Base-by-base conservation (phyloP, 2,113 vertebrate genomes). In the Thunnus maccoyii region DNA sequence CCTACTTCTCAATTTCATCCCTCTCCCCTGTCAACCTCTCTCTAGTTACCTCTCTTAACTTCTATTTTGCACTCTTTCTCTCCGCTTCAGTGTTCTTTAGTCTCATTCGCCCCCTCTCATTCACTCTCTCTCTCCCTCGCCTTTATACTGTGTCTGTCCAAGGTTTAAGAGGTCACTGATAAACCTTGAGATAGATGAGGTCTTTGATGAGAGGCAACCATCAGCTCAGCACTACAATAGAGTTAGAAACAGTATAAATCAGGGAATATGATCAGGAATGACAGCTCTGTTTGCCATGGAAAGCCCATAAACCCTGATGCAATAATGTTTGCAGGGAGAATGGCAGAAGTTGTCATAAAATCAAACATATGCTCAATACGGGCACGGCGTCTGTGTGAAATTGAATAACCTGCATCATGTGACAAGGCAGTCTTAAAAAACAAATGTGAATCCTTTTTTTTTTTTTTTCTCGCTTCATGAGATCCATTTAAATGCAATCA, bases 181-280 rank as follows among this genome's bases (percentile, higher is more conserved):
- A 83, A 86, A 89, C 91, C 90, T 88, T 92, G 86, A 92, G 90
- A 92, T 72, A 64, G 85, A 93, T 89, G 90, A 85, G 86, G 67
- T 87, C 83, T 83, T 80, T 84, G 74, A 32, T 71, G 60, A 72
- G 82, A 86, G 73, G 79, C 46, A 58, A 57, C 62, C 55, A 55
- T 88, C 87, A 75, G 66, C 86, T 64, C 69, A 1, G 85, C 78
- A 30, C 57, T 61, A 80, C 76, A 84, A 73, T 71, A 14, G 69
- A 75, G 75, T 80, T 67, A 84, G 48, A 87, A 87, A 75, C 4
- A 46, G 13, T 44, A 88, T 92, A 86, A 89, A 87, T 92, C 85
- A 88, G 76, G 47, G 50, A 86, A 80, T 78, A 68, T 85, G 73
- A 84, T 83, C 63, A 51, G 62, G 65, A 85, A 57, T 78, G 89